phyloP scores from a whole-genome alignment of 2,888 invertebrate species.

The Drosophila acutilabella region DNA sequence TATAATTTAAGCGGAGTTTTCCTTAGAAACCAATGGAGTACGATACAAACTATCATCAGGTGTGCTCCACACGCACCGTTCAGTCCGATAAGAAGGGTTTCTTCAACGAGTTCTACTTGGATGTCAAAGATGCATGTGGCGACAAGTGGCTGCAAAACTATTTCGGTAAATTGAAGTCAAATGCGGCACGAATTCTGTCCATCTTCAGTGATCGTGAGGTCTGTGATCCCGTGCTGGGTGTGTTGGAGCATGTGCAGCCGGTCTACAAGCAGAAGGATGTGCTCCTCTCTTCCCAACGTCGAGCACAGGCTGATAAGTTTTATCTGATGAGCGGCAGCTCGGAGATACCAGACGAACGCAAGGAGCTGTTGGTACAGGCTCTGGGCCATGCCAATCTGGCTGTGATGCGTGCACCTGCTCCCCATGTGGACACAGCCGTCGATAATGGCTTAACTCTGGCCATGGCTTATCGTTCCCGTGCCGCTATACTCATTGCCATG shows the following conservation, averaged over 20 bases:
- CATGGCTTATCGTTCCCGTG: conserved; percentile 88
- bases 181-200: conserved; percentile 87
- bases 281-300: conserved; percentile 87
- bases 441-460: conserved; percentile 89
- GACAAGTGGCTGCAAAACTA: conserved; percentile 87
- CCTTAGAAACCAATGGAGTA: conserved; percentile 56
- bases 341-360: conserved; percentile 35
- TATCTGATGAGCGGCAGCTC: conserved; percentile 86
- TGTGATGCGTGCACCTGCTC: conserved; percentile 89
- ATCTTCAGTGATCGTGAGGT: conserved; percentile 85
- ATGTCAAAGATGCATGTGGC: conserved; percentile 85
- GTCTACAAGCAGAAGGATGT: conserved; percentile 89
- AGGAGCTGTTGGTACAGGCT: conserved; percentile 86
- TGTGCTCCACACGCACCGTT: conserved; percentile 91
- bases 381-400: conserved; percentile 89
- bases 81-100: conserved; percentile 91
- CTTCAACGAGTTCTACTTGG: conserved; percentile 89
- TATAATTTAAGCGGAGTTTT: conserved; percentile 43
- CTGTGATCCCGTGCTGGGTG: conserved; percentile 86
- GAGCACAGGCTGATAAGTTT: conserved; percentile 88
- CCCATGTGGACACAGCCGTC: conserved; percentile 86
- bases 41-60: conserved; percentile 86
- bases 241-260: conserved; percentile 88
- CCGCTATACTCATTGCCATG: conserved; percentile 87
- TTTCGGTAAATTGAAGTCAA: conserved; percentile 87